A percentile compares a stretch with the other conserved stretches of the same genome.
phyloP scores from a whole-genome alignment of 2,888 invertebrate species.

The Volucella bombylans region DNA sequence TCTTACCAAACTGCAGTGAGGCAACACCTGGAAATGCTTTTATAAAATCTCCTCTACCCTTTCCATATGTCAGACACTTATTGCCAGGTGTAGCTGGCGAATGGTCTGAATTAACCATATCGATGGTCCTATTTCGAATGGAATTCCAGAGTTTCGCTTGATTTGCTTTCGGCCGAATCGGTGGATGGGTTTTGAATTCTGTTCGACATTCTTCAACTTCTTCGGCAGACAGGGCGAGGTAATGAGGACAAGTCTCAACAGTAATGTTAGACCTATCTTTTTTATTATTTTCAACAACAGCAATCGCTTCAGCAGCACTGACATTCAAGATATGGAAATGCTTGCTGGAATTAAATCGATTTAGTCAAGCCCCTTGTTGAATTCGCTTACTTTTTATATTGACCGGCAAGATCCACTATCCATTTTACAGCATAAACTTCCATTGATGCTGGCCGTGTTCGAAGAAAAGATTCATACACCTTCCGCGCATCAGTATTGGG shows the following conservation, averaged over 20 bases:
- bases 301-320: slow-evolving; percentile 85
- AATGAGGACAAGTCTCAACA: slow-evolving; percentile 90
- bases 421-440: slow-evolving; percentile 86
- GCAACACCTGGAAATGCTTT: slow-evolving; percentile 90
- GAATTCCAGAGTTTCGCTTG: slow-evolving; percentile 87
- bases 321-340: slow-evolving; percentile 88
- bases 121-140: slow-evolving; percentile 84
- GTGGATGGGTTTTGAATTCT: slow-evolving; percentile 89
- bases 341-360: slow-evolving; percentile 81
- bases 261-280: slow-evolving; percentile 85
- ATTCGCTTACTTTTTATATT: slow-evolving; percentile 75
- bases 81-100: slow-evolving; percentile 87
- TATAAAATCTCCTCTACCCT: slow-evolving; percentile 85
- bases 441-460: slow-evolving; percentile 86
- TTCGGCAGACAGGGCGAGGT: slow-evolving; percentile 86
- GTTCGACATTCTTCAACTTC: slow-evolving; percentile 86
- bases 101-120: slow-evolving; percentile 87
- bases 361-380: neutral
- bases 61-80: slow-evolving; percentile 83
- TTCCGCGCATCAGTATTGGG: slow-evolving; percentile 83
- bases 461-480: slow-evolving; percentile 86
- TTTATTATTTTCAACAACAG: slow-evolving; percentile 83
- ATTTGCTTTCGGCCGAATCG: slow-evolving; percentile 86
- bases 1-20: slow-evolving; percentile 87
- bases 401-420: slow-evolving; percentile 84